Evolutionary conservation across 2,888 invertebrate species (phyloP), one percentile per base, ranked within the genome.

Genomic region (Synergus laeviventris): DNA sequence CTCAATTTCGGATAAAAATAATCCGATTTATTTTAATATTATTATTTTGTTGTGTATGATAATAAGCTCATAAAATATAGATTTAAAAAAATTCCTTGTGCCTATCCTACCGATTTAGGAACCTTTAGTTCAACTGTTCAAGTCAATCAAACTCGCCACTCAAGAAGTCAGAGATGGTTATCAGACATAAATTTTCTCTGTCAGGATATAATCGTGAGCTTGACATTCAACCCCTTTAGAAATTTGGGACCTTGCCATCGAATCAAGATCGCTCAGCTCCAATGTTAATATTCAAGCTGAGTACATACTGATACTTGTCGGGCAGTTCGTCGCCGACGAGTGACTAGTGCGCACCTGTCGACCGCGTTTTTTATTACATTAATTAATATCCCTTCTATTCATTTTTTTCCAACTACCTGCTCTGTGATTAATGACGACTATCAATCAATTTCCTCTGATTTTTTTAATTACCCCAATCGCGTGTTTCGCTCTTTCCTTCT

Each of bases 151-250:
- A 11, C 9, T 7, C 11, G 39, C 9, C 11, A 39, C 39, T 39
- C 39, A 4, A 62, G 31, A 62, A n/a, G 38, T 31, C 14, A 18
- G 38, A 9, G 45, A 49, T 14, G 16, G 16, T 18, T 38, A 7
- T 38, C 4, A 62, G 18, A 45, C 14, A 45, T 16, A 66, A 8
- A 66, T 66, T 66, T 45, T 45, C 42, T 38, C 12, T 21, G 39
- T 62, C 75, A 76, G 77, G 64, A 74, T 60, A 73, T 77, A 77
- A 77, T 80, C 81, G 78, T 87, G 86, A 88, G 88, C 87, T 88
- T 90, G 90, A 90, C 89, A 90, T 90, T 90, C 87, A 87, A 88
- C 85, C 86, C 86, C 86, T 89, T 88, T 88, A 87, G 87, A 88
- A 62, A 85, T 87, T 88, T 90, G 89, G 90, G 86, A 81, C 84